Conservation (phyloP, 2,113 vertebrate genomes). For the Muntiacus muntjak region DNA sequence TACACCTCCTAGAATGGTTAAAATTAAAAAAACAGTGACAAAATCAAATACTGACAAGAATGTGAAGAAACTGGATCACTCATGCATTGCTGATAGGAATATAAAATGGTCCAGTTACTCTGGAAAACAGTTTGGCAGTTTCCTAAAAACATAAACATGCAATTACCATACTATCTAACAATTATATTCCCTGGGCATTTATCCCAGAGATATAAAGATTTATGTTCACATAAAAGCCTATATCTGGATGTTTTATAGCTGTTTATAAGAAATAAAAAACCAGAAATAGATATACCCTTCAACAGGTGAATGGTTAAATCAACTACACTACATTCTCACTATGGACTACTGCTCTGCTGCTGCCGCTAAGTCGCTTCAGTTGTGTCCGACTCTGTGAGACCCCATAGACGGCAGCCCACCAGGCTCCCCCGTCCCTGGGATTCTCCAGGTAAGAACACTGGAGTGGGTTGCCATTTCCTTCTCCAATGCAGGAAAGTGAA, state of each 20-base stretch:
- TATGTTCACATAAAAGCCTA: not conserved
- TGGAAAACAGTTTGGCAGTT: not conserved
- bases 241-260: not conserved
- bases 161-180: not conserved
- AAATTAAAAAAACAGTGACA: not conserved
- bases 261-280: not conserved
- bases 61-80: not conserved
- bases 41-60: not conserved
- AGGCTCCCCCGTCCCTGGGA: no score
- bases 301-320: not conserved
- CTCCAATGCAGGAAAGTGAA: no score
- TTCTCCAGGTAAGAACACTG: no score
- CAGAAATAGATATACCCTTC: not conserved
- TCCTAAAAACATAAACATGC: not conserved
- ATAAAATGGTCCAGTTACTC: not conserved
- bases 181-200: not conserved
- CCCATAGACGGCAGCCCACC: no score
- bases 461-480: no score
- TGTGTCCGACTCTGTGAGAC: no score
- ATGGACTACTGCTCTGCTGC: no score
- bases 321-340: not conserved
- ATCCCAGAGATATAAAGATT: not conserved
- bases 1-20: not conserved
- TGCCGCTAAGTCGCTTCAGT: no score
- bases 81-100: not conserved